Evolutionary conservation across 92 coral and sea anemone genomes (phyloP).

Genomic region (Parazoanthus darwini): DNA sequence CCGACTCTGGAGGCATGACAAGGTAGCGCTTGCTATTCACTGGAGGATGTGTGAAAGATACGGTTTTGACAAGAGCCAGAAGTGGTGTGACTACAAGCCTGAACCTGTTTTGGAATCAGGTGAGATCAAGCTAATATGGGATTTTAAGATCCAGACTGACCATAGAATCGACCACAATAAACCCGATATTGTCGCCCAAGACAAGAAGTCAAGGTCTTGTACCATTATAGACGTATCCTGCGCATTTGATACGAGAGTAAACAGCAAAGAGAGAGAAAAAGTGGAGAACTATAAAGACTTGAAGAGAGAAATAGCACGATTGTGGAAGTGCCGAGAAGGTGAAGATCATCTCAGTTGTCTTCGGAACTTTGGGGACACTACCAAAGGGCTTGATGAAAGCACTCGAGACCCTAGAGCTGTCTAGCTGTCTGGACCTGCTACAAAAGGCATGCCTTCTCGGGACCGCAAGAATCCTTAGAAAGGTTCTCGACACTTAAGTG

Average conservation of each 20-base stretch:
- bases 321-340: constrained; percentile 1
- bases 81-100: constrained; percentile 35
- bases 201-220: background rate
- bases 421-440: background rate
- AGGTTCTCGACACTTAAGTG: constrained; percentile 11
- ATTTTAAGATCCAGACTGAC: constrained; percentile 35
- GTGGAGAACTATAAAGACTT: background rate
- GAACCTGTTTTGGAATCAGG: constrained; percentile 9
- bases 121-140: constrained; percentile 27
- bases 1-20: background rate
- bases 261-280: background rate
- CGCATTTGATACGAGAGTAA: too few relatives aligned
- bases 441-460: background rate
- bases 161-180: constrained; percentile 10
- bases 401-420: constrained; percentile 1
- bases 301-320: background rate
- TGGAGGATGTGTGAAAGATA: background rate
- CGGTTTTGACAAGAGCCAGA: background rate
- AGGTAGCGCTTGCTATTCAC: background rate
- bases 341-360: background rate
- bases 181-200: constrained; percentile 12
- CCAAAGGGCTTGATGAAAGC: background rate
- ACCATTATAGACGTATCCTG: background rate
- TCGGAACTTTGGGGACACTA: background rate
- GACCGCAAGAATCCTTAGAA: background rate